phyloP scores from a whole-genome alignment of 2,797 vertebrate species.

The Taenioides sp. region DNA sequence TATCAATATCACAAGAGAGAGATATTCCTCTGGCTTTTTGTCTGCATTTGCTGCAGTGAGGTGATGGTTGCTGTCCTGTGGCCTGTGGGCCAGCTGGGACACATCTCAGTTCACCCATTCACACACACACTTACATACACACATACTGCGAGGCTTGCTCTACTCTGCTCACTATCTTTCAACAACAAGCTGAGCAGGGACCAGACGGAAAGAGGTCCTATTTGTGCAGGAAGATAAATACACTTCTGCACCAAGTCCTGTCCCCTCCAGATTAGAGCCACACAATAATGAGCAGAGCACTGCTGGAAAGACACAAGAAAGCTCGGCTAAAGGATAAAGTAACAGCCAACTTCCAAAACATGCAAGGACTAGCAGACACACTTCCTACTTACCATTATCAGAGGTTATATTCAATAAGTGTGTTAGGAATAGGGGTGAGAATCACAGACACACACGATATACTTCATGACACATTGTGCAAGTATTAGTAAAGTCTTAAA shows the following conservation, averaged over 20 bases:
- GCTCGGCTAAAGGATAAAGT: conserved; percentile 67
- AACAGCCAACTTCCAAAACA: conserved; percentile 59
- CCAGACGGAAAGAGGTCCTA: conserved; percentile 80
- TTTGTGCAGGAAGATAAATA: conserved; percentile 83
- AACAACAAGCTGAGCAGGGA: conserved; percentile 80
- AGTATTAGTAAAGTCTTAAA: not conserved
- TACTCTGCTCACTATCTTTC: conserved; percentile 78
- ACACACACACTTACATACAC: conserved; percentile 21
- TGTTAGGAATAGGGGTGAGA: conserved; percentile 4
- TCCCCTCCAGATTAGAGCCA: conserved; percentile 76
- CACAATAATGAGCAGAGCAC: conserved; percentile 73
- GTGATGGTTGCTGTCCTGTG: conserved; percentile 64
- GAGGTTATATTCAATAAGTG: conserved; percentile 17
- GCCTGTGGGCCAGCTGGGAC: conserved; percentile 75
- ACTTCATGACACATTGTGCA: not conserved
- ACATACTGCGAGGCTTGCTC: conserved; percentile 50
- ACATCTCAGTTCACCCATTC: conserved; percentile 68
- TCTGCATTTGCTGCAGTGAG: conserved; percentile 66
- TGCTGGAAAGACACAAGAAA: conserved; percentile 71
- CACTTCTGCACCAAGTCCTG: conserved; percentile 74
- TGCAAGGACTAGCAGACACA: conserved; percentile 33
- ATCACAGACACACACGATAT: not conserved
- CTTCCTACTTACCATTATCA: conserved; percentile 29
- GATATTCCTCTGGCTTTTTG: conserved; percentile 65
- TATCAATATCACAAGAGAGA: conserved; percentile 70